A percentile compares a stretch with the other conserved stretches of the same genome.
phyloP scores from a whole-genome alignment of 1,140 invertebrate species.

The Andrena cerasifolii region DNA sequence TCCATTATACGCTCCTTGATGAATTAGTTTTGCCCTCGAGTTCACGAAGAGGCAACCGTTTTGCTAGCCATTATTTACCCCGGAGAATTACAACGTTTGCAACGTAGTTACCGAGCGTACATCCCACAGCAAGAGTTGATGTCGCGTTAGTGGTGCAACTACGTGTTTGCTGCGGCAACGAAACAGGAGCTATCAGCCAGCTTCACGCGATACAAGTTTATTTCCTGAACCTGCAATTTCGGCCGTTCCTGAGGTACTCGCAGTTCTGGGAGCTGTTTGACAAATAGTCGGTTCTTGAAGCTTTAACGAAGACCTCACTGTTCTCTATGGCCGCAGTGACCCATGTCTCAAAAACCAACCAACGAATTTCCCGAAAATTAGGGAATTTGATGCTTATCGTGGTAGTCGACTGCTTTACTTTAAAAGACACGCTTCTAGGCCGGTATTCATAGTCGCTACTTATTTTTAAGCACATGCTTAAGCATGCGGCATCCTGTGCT shows the following conservation, averaged over 20 bases:
- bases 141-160: background rate
- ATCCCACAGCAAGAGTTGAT: constrained; percentile 28
- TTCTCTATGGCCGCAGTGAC: too few relatives aligned
- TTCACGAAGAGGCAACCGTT: constrained; percentile 32
- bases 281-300: too few relatives aligned
- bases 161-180: constrained; percentile 45
- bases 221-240: constrained; percentile 24
- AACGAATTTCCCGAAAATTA: too few relatives aligned
- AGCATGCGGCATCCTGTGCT: too few relatives aligned
- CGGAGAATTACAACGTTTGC: constrained; percentile 58
- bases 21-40: constrained; percentile 58
- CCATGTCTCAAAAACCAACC: too few relatives aligned
- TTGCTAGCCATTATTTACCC: constrained; percentile 56
- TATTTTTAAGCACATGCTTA: too few relatives aligned
- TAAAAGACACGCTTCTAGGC: too few relatives aligned
- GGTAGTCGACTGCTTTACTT: too few relatives aligned
- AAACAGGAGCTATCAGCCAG: constrained; percentile 7
- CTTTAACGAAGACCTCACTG: background rate
- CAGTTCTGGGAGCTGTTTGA: background rate
- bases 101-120: constrained; percentile 42
- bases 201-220: constrained; percentile 28
- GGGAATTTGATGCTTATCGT: too few relatives aligned
- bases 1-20: constrained; percentile 30
- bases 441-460: too few relatives aligned
- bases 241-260: background rate